Percentiles rank a stretch among this genome's conserved stretches.
These are phyloP conservation scores for Byasa hedistus DNA, from an alignment of 2,888 invertebrate species.

Conservation along the genomic window DNA sequence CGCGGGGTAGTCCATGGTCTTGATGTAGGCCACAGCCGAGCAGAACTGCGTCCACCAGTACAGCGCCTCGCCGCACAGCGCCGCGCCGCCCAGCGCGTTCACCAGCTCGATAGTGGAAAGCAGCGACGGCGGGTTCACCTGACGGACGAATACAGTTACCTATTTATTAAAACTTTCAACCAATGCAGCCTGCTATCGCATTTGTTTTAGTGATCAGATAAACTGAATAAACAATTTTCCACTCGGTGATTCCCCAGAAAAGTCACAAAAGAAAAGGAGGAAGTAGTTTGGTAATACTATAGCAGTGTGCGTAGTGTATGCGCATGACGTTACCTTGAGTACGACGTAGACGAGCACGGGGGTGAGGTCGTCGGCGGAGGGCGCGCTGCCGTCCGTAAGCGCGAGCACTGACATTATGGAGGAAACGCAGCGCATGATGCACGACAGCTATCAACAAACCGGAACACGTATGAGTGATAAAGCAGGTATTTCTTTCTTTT, in stretches of 20 bases:
- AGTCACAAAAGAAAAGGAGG: no score
- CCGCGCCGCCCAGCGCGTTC: slow-evolving; percentile 92
- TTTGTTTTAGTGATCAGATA: no score
- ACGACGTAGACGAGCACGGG: slow-evolving; percentile 98
- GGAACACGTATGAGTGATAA: background rate
- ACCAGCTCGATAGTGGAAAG: slow-evolving; percentile 98
- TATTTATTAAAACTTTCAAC: background rate
- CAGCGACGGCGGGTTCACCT: slow-evolving; percentile 96
- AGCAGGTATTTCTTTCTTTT: no score
- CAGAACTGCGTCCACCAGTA: slow-evolving; percentile 99
- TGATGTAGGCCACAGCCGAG: slow-evolving; percentile 97
- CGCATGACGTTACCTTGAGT: slow-evolving; percentile 92
- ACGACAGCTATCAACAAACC: slow-evolving; percentile 73
- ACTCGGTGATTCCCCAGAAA: no score
- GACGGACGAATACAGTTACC: slow-evolving; percentile 26
- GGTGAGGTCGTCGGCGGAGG: slow-evolving; percentile 96
- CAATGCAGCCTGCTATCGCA: background rate
- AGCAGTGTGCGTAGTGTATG: no score
- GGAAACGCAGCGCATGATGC: slow-evolving; percentile 92
- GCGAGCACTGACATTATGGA: slow-evolving; percentile 96
- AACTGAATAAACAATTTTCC: no score
- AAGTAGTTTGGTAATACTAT: no score
- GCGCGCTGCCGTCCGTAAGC: slow-evolving; percentile 87
- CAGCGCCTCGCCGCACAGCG: slow-evolving; percentile 92
- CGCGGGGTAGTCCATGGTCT: slow-evolving; percentile 93